These are phyloP conservation scores for Tetranychus cinnabarinus DNA, from an alignment of 1,140 invertebrate species.

Conservation along the genomic window DNA sequence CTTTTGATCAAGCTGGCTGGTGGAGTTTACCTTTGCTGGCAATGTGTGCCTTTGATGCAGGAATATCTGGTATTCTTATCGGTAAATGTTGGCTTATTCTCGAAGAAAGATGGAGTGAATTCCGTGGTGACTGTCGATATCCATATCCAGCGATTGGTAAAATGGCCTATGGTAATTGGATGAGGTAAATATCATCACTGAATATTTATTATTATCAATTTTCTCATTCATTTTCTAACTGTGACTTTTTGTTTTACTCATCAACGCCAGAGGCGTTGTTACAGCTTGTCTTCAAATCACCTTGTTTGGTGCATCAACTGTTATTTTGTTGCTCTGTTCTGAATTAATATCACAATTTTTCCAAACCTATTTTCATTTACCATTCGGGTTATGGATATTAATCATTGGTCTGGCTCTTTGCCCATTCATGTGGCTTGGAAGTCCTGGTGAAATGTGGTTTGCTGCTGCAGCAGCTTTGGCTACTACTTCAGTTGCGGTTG, in stretches of 20 bases:
- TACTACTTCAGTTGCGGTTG: neutral
- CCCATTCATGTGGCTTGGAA: conserved; percentile 39
- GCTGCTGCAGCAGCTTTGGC: neutral
- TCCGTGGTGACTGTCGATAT: conserved; percentile 6
- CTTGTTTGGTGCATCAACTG: neutral
- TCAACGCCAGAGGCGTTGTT: neutral
- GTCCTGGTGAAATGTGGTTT: conserved; percentile 41
- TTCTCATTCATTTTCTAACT: no score
- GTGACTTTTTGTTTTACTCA: no score
- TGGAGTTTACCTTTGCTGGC: no score
- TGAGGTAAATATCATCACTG: neutral
- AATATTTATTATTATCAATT: no score
- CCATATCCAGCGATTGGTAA: conserved; percentile 12
- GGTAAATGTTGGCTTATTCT: conserved; percentile 9
- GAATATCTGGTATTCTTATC: no score
- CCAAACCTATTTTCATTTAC: neutral
- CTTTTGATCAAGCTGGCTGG: neutral
- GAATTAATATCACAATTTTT: neutral
- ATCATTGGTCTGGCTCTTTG: conserved; percentile 33
- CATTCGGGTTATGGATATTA: conserved; percentile 33
- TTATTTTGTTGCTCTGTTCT: neutral
- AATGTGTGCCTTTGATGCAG: no score
- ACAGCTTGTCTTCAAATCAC: neutral
- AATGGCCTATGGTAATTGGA: neutral
- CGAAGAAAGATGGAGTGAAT: conserved; percentile 12